A percentile compares a stretch with the other conserved stretches of the same genome.
Evolutionary conservation across 2,888 invertebrate species (phyloP).

Genomic region (Azorinus chamasolen): DNA sequence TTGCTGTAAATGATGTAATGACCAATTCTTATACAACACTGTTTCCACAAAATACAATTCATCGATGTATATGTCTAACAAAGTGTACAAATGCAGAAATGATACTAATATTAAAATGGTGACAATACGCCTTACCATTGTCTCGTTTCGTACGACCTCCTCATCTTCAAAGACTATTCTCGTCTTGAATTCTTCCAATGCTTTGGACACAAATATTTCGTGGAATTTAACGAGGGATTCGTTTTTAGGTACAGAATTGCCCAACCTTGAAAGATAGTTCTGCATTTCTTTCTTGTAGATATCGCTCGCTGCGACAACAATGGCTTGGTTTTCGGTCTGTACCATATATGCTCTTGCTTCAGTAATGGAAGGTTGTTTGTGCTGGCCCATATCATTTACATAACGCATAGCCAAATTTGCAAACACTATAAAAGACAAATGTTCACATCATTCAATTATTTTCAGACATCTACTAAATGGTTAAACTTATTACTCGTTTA

Average conservation of each 20-base stretch:
- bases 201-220: not conserved
- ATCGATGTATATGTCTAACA: no score
- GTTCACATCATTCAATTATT: no score
- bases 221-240: not conserved
- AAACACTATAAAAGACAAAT: no score
- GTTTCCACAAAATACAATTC: no score
- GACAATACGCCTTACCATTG: slow-evolving; percentile 7
- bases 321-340: slow-evolving; percentile 2
- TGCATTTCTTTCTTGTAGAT: slow-evolving; percentile 10
- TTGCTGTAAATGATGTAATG: no score
- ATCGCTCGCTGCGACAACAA: not conserved
- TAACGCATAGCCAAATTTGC: slow-evolving; percentile 1
- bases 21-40: no score
- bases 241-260: slow-evolving; percentile 3
- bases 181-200: slow-evolving; percentile 1
- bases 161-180: slow-evolving; percentile 3
- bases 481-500: no score
- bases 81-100: no score
- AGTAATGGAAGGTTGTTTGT: not conserved
- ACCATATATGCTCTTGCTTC: slow-evolving; percentile 4
- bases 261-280: not conserved
- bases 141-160: not conserved
- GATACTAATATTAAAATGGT: no score
- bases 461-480: no score
- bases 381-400: not conserved